Conservation (phyloP, 2,888 invertebrate genomes). For the Lymantria monacha region DNA sequence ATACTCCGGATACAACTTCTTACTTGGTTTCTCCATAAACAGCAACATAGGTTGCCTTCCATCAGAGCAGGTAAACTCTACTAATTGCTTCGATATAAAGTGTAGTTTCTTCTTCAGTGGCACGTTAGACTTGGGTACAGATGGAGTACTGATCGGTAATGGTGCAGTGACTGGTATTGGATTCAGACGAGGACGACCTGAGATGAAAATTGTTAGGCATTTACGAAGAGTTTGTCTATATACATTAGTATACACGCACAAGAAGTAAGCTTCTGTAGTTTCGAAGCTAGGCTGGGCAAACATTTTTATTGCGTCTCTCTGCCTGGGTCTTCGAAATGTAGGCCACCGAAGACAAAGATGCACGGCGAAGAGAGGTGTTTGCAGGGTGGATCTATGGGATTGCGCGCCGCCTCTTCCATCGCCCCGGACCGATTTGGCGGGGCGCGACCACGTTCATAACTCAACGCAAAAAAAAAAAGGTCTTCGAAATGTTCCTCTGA, state of each 20-base stretch:
- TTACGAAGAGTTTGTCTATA: neutral
- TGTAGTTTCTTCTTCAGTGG: conserved; percentile 91
- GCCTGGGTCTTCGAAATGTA: too few species aligned
- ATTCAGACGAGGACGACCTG: conserved; percentile 73
- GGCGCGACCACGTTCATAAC: too few species aligned
- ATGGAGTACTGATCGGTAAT: conserved; percentile 40
- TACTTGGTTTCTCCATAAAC: conserved; percentile 98
- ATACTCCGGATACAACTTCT: conserved; percentile 96
- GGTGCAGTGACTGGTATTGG: conserved; percentile 45
- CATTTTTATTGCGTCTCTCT: too few species aligned
- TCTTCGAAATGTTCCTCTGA: too few species aligned
- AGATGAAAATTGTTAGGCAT: neutral
- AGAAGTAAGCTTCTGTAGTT: too few species aligned
- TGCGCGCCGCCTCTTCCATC: too few species aligned
- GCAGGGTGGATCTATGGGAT: too few species aligned
- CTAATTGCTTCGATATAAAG: conserved; percentile 85
- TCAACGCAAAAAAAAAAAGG: too few species aligned
- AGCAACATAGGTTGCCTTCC: conserved; percentile 93
- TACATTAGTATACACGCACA: neutral
- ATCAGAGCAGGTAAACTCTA: conserved; percentile 81
- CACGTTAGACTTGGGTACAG: conserved; percentile 66
- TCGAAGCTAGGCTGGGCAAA: too few species aligned
- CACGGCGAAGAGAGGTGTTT: too few species aligned
- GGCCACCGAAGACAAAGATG: too few species aligned
- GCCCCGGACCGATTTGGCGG: too few species aligned